Conservation (phyloP, 2,797 vertebrate genomes). For the Columba guinea region DNA sequence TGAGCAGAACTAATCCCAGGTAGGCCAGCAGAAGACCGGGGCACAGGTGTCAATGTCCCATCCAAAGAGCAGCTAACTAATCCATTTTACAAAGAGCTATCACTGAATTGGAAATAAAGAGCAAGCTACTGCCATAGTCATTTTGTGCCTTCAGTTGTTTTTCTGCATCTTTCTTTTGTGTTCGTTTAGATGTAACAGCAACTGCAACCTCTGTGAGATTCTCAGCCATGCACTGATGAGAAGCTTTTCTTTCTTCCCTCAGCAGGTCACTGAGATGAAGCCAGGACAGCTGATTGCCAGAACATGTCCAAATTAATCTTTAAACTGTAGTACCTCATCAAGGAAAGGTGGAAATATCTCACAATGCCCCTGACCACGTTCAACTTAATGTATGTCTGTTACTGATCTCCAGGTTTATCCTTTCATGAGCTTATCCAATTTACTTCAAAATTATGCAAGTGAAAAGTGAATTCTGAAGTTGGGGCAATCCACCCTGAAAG, state of each 20-base stretch:
- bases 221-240: rapidly evolving
- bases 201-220: neutral
- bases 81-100: neutral
- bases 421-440: neutral
- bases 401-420: neutral
- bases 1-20: neutral
- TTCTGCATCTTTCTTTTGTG: neutral
- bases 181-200: neutral
- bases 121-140: neutral
- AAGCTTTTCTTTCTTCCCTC: neutral
- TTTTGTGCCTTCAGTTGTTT: neutral
- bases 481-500: neutral
- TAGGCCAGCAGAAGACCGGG: neutral
- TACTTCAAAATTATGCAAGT: neutral
- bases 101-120: neutral
- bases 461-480: neutral
- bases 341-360: neutral
- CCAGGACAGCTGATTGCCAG: neutral
- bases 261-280: neutral
- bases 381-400: neutral
- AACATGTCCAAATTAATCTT: neutral
- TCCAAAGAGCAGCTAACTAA: neutral
- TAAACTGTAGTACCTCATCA: neutral
- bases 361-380: neutral
- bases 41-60: neutral